Evolutionary conservation across 2,888 invertebrate genomes (phyloP), one percentile per base, ranked within the genome.

Genomic region (Apomyelois bistriatella): DNA sequence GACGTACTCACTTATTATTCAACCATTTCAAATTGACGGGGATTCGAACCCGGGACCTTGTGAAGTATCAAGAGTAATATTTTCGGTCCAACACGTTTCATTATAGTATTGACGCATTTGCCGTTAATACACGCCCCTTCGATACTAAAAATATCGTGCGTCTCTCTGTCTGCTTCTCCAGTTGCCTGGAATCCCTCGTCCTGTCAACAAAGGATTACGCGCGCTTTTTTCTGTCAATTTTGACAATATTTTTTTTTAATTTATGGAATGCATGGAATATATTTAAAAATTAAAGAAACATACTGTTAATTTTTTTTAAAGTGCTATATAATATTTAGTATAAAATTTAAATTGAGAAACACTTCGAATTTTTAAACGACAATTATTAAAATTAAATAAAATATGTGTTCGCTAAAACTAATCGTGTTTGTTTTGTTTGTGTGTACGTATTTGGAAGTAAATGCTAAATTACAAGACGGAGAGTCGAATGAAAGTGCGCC

Each of bases 131-230:
- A 67, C 74, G 74, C 73, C 74, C 64, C 72, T 69, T 76, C 76
- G 70, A 78, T 77, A 65, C 73, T 73, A 72, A 71, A 73, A 69
- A 71, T 77, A 78, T 10, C 48, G 51, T 54, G 64, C 72, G 81
- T 71, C 79, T 75, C 74, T 72, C 74, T 72, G 77, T 78, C 79
- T 79, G 66, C 59, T 61, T 61, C 65, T 80, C 79, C 80, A 81
- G 81, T 79, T 59, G 63, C 53, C 79, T 79, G 75, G 77, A 79
- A 62, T 56, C 68, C 32, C 69, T 66, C 69, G 66, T 58, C 66
- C 59, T 58, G 60, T 56, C 57, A 58, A 52, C 17, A 50, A 67
- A 62, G 57, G 55, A 58, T 65, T 40, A 70, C 68, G 68, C 74
- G 74, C 74, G 68, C 59, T 58, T 68, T 64, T 60, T 17, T 3